Evolutionary conservation across 2,797 vertebrate genomes (phyloP).

Genomic region (Scleropages formosus): DNA sequence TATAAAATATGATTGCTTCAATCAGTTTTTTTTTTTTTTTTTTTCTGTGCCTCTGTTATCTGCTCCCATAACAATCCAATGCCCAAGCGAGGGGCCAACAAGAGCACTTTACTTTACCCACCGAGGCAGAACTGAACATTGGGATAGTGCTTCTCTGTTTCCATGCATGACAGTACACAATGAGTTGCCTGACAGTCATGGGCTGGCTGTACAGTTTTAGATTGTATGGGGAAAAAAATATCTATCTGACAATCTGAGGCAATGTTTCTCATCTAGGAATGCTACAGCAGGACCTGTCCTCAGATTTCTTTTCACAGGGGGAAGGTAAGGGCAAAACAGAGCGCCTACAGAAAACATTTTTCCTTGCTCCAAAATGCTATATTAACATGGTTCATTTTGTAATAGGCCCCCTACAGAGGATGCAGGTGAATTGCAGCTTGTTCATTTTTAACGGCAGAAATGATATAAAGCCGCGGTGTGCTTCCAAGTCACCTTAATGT

Average conservation of each 20-base stretch:
- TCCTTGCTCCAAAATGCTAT: neutral
- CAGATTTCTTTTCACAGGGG: neutral
- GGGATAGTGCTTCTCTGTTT: too few species aligned
- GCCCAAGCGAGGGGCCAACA: neutral
- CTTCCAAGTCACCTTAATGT: slow-evolving; percentile 30
- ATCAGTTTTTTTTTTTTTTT: slow-evolving; percentile 2
- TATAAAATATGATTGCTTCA: neutral
- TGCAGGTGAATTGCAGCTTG: neutral
- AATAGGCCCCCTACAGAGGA: neutral
- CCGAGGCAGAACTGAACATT: neutral
- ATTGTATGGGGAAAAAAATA: too few species aligned
- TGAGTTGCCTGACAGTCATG: too few species aligned
- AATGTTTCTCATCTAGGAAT: neutral
- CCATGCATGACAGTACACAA: too few species aligned
- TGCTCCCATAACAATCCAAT: neutral
- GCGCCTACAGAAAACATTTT: neutral
- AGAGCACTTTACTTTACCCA: neutral
- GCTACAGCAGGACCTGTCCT: neutral
- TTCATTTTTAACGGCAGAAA: slow-evolving; percentile 11
- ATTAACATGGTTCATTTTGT: neutral
- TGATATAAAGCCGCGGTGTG: slow-evolving; percentile 4
- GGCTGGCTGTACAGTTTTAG: too few species aligned
- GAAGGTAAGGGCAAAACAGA: neutral
- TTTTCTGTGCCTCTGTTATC: neutral
- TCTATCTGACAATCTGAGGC: too few species aligned